Base-by-base conservation (phyloP, 2,888 invertebrate genomes). In the Dasysyrphus albostriatus region DNA sequence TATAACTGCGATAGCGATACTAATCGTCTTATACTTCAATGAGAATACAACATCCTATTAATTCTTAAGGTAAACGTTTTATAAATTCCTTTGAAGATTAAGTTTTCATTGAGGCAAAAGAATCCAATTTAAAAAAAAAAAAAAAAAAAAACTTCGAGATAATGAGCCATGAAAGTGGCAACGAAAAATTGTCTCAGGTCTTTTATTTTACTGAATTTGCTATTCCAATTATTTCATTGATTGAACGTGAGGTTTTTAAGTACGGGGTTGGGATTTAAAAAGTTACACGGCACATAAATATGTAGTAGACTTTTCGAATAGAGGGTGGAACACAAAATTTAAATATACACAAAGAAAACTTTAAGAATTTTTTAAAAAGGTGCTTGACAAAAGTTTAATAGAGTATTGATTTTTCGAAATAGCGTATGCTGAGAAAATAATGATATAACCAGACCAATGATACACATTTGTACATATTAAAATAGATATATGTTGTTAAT, bases 91-190 rank as follows among this genome's bases (percentile, higher is more conserved):
- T 79, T 79, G 79, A 79, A 83, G 78, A 79, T 70, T 75, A 65
- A 58, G 67, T 70, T 58, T 80, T 70, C 69, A 61, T 49, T 59
- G 67, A 67, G 16, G 70, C 34, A 54, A 63, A 56, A 59, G 65
- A 84, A 84, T 84, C 80, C 84, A 84, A 84, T 84, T 76, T 84
- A 63, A 80, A 79, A 47, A 47, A 14, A n/a, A 42, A n/a, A n/a
- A 47, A 47, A n/a, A 3, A 47, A 47, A 47, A 47, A 75, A 72
- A 29, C 73, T 42, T 59, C 69, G 47, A 61, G 51, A 69, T 83
- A 84, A 80, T 84, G 84, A 63, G 65, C 84, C 84, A 49, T 84
- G 84, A 84, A 84, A 84, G 79, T 84, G 80, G 84, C 72, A 72
- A 72, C 70, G 75, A 61, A 73, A 65, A 69, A 54, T 54, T 69